A percentile compares a stretch with the other conserved stretches of the same genome.
Evolutionary conservation across 1,140 invertebrate species (phyloP).

Genomic region (Cydia strobilella): DNA sequence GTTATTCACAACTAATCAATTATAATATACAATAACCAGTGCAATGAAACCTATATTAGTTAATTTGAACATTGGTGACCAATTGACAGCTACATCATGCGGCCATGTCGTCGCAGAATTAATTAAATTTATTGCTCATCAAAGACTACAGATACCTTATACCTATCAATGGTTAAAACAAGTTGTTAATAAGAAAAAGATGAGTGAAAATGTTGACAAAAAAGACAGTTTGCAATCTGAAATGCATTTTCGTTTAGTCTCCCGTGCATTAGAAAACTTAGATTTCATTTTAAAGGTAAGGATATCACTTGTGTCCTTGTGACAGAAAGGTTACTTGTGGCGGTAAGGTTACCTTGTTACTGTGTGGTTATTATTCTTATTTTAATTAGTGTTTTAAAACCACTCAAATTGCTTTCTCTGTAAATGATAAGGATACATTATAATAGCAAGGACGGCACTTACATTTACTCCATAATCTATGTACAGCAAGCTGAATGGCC

Average conservation of each 20-base stretch:
- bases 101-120: slow-evolving; percentile 73
- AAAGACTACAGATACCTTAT: slow-evolving; percentile 77
- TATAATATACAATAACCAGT: neutral
- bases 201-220: slow-evolving; percentile 40
- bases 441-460: no score
- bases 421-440: no score
- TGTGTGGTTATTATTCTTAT: no score
- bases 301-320: neutral
- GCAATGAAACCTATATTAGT: slow-evolving; percentile 45
- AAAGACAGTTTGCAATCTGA: slow-evolving; percentile 71
- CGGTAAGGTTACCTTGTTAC: no score
- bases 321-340: neutral
- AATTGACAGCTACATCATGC: slow-evolving; percentile 71
- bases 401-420: no score
- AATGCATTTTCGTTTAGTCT: slow-evolving; percentile 69
- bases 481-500: no score
- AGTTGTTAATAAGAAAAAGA: slow-evolving; percentile 67
- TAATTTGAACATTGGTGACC: slow-evolving; percentile 67
- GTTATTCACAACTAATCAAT: slow-evolving; percentile 25
- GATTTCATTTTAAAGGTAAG: slow-evolving; percentile 75
- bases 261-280: slow-evolving; percentile 67
- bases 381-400: no score
- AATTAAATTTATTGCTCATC: slow-evolving; percentile 75
- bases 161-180: slow-evolving; percentile 75
- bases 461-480: no score